These are phyloP conservation scores for Trichechus manatus DNA, from an alignment of 2,113 vertebrate species.

Conservation along the genomic window DNA sequence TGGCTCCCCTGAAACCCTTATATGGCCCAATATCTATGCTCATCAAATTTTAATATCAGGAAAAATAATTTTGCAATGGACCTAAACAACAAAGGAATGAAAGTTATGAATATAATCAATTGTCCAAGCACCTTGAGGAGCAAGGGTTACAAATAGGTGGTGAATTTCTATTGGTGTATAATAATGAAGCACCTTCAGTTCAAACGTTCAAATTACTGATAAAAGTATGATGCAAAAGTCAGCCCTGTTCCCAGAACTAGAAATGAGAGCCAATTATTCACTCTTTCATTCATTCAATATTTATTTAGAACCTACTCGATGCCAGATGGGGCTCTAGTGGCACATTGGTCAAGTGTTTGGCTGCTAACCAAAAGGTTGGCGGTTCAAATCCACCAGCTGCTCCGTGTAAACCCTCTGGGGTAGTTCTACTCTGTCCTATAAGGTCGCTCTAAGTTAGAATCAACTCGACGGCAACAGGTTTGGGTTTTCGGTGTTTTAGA, in stretches of 20 bases:
- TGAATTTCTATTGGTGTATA: background rate
- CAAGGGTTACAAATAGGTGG: background rate
- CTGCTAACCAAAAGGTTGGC: no score
- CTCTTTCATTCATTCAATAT: background rate
- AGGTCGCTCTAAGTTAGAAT: no score
- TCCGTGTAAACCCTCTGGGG: no score
- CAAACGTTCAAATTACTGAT: background rate
- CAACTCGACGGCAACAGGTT: no score
- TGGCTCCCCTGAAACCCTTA: background rate
- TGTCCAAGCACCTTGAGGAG: background rate
- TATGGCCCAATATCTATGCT: background rate
- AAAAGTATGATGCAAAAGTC: background rate
- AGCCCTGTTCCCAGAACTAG: background rate
- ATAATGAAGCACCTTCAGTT: background rate
- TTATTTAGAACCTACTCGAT: background rate
- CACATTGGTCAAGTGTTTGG: no score
- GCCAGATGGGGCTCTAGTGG: no score
- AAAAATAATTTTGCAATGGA: background rate
- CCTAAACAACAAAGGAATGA: background rate
- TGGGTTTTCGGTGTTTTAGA: no score
- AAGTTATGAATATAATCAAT: background rate
- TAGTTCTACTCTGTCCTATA: no score
- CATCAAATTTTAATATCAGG: background rate
- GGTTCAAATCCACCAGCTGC: no score
- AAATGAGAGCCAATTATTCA: background rate